Evolutionary conservation across 2,888 invertebrate genomes (phyloP).

Genomic region (Dicyrtomina minuta): DNA sequence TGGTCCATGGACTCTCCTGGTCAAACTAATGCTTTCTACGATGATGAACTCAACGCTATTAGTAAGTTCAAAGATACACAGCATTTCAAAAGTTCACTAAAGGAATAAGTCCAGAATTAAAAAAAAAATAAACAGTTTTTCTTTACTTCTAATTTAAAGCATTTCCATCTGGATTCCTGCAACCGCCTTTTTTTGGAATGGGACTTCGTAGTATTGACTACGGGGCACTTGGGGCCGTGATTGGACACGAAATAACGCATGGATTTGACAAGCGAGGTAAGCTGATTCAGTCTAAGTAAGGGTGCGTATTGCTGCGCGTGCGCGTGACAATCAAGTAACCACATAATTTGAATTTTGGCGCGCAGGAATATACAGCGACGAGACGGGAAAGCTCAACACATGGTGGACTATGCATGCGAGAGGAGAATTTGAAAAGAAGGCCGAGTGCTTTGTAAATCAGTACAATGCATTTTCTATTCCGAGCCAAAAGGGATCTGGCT

Average conservation of each 20-base stretch:
- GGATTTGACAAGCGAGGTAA: conserved; percentile 85
- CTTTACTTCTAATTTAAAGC: no score
- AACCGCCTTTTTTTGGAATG: conserved; percentile 80
- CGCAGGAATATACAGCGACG: conserved; percentile 84
- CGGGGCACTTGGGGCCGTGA: conserved; percentile 88
- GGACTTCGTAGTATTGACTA: conserved; percentile 69
- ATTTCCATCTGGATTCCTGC: conserved; percentile 78
- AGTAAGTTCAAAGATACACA: no score
- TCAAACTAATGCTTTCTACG: conserved; percentile 73
- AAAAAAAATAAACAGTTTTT: no score
- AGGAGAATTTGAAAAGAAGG: conserved; percentile 72
- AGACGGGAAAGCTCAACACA: conserved; percentile 83
- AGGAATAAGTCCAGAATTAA: no score
- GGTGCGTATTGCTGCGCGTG: no score
- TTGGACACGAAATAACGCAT: conserved; percentile 89
- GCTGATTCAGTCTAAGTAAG: no score
- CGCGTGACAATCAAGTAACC: no score
- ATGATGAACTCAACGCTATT: conserved; percentile 71
- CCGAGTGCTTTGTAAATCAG: conserved; percentile 76
- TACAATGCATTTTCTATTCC: conserved; percentile 69
- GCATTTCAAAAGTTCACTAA: no score
- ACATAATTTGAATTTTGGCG: no score
- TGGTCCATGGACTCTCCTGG: conserved; percentile 60
- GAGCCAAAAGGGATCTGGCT: no score
- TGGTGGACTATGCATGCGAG: conserved; percentile 80